These are phyloP conservation scores for Parthenolecanium corni DNA, from an alignment of 2,888 invertebrate genomes.

Conservation along the genomic window DNA sequence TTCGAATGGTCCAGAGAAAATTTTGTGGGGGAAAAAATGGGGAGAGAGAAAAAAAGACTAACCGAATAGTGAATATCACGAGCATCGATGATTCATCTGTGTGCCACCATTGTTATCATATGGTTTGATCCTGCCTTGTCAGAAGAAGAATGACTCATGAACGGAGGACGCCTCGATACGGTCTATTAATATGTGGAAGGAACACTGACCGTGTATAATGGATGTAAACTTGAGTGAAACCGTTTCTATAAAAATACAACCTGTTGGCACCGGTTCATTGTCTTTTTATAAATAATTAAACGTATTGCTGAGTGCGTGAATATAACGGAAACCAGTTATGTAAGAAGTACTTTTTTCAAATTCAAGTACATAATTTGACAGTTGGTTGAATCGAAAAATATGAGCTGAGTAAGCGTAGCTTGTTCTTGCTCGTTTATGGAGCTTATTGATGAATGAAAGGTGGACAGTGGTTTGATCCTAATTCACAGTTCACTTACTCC, in stretches of 20 bases:
- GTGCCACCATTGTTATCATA: conserved; percentile 22
- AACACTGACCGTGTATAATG: conserved; percentile 26
- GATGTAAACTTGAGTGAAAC: conserved; percentile 19
- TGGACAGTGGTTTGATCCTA: too few species aligned
- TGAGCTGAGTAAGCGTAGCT: not conserved
- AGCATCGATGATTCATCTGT: conserved; percentile 21
- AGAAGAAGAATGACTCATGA: conserved; percentile 22
- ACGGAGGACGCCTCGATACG: conserved; percentile 18
- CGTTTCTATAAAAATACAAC: conserved; percentile 17
- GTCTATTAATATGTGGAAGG: conserved; percentile 16
- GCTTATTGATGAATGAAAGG: too few species aligned
- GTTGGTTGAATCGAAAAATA: not conserved
- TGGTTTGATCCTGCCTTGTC: conserved; percentile 14
- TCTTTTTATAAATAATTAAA: conserved; percentile 21
- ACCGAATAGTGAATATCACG: conserved; percentile 1
- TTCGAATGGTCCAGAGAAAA: too few species aligned
- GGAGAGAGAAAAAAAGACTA: not conserved
- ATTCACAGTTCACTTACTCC: too few species aligned
- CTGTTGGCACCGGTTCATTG: conserved; percentile 25
- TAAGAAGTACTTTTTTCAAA: not conserved
- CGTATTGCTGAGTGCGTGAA: not conserved
- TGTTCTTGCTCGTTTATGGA: not conserved
- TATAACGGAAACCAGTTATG: conserved; percentile 5
- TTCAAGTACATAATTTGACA: not conserved
- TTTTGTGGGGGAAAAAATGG: too few species aligned